Base-by-base conservation (phyloP, 92 coral and sea anemone genomes). In the Epizoanthus rinbou region DNA sequence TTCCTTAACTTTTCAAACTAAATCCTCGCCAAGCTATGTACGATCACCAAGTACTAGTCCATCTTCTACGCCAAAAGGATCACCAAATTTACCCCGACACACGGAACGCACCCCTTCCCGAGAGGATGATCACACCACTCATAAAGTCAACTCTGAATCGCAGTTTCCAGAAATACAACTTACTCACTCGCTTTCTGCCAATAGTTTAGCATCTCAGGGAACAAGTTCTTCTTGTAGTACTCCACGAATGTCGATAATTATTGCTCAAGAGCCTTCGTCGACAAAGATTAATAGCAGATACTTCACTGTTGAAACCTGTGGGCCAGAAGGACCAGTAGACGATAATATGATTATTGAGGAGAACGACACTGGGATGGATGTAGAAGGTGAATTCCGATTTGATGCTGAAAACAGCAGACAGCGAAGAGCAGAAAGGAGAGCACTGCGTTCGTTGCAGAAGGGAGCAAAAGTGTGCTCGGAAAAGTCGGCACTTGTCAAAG, bases 231-330 rank as follows among this genome's bases (percentile, higher is more conserved):
- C 93, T 0, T 84, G 90, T 33, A 88, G 91, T 56, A 74, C 94
- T 47, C 93, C 98, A 0, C 84, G 94, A 88, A 93, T 93, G 93
- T 93, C 98, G 1, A 90, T 93, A n/a, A 74, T 93, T 39, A 91
- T 93, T 23, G 92, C 98, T 43, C 98, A 93, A 67, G 98, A 93
- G 64, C 87, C 94, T 13, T 89, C 98, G 1, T 79, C 90, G 6
- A 93, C 98, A 43, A 93, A 93, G 83, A 89, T 93, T 7, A 93
- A 93, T 81, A 93, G 98, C 62, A 76, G 98, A 16, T 93, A 70
- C 62, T 93, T 93, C 56, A 91, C 98, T 4, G 93, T 93, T 1
- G 98, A 93, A 74, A 93, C 93, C 43, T 91, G 88, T 60, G 92
- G 88, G 14, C 86, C 91, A 14, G 87, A 85, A 64, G 91, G 80